Evolutionary conservation across 2,797 vertebrate genomes (phyloP).

Genomic region (Acrossocheilus fasciatus): DNA sequence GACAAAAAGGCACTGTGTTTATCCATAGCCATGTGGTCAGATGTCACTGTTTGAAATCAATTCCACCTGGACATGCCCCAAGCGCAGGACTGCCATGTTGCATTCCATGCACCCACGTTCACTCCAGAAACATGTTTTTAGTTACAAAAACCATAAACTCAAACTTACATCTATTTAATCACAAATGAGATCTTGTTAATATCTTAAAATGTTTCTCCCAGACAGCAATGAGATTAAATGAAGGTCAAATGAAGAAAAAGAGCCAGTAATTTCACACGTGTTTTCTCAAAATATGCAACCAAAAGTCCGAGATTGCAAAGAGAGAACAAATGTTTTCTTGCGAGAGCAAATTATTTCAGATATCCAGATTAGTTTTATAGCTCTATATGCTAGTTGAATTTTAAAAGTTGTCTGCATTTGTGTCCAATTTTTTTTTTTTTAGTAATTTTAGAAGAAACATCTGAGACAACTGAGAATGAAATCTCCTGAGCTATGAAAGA

Average conservation of each 20-base stretch:
- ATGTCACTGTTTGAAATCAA: conserved; percentile 20
- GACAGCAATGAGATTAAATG: not conserved
- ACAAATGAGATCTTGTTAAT: not conserved
- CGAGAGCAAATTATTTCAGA: not conserved
- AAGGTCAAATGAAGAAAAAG: not conserved
- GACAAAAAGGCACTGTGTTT: conserved; percentile 50
- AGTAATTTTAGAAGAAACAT: not conserved
- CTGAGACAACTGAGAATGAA: not conserved
- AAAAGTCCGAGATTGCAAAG: not conserved
- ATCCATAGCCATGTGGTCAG: conserved; percentile 21
- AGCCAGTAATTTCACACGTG: not conserved
- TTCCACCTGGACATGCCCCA: conserved; percentile 29
- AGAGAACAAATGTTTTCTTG: not conserved
- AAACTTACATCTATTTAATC: not conserved
- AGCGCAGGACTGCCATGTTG: not conserved
- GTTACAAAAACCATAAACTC: not conserved
- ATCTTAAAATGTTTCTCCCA: not conserved
- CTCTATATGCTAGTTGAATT: not conserved
- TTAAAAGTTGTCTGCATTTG: not conserved
- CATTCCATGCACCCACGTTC: not conserved
- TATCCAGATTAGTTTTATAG: not conserved
- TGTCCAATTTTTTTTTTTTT: not conserved
- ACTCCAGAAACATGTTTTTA: not conserved
- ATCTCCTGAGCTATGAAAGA: not conserved
- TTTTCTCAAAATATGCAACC: not conserved